Conservation (phyloP, 2,888 invertebrate species). For the Drosophila neotestacea region DNA sequence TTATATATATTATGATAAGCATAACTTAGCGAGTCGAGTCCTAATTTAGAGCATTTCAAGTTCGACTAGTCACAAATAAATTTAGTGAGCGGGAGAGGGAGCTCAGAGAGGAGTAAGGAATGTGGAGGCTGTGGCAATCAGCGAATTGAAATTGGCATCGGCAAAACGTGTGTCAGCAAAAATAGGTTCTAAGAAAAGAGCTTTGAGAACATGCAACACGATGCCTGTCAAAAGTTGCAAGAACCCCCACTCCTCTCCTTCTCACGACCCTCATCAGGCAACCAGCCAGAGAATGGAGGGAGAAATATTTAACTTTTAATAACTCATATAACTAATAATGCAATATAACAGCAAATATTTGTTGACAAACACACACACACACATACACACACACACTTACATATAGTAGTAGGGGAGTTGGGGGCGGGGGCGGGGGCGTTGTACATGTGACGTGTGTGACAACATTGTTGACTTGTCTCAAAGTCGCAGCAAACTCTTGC, state of each 20-base stretch:
- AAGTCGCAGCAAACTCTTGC: conserved; percentile 19
- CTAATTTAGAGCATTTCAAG: too few species aligned
- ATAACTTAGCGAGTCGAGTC: too few species aligned
- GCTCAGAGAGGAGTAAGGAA: not conserved
- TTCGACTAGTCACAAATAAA: too few species aligned
- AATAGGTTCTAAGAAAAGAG: conserved; percentile 37
- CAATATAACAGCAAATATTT: conserved; percentile 75
- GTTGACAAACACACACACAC: conserved; percentile 62
- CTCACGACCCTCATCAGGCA: not conserved
- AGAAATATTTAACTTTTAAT: conserved; percentile 76
- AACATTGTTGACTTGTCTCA: conserved; percentile 70
- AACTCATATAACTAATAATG: conserved; percentile 75
- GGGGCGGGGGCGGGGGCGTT: not conserved
- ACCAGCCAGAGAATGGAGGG: not conserved
- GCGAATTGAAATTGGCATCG: conserved; percentile 42
- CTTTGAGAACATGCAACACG: conserved; percentile 23
- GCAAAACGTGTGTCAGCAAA: conserved; percentile 67
- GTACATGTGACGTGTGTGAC: conserved; percentile 36
- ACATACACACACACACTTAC: conserved; percentile 6
- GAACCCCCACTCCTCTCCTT: conserved; percentile 5
- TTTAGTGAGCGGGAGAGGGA: too few species aligned
- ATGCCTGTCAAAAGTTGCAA: conserved; percentile 50
- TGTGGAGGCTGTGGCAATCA: conserved; percentile 54
- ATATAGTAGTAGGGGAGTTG: not conserved
- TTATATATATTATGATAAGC: too few species aligned